phyloP scores from a whole-genome alignment of 2,797 vertebrate genomes.

The Pelochelys cantorii region DNA sequence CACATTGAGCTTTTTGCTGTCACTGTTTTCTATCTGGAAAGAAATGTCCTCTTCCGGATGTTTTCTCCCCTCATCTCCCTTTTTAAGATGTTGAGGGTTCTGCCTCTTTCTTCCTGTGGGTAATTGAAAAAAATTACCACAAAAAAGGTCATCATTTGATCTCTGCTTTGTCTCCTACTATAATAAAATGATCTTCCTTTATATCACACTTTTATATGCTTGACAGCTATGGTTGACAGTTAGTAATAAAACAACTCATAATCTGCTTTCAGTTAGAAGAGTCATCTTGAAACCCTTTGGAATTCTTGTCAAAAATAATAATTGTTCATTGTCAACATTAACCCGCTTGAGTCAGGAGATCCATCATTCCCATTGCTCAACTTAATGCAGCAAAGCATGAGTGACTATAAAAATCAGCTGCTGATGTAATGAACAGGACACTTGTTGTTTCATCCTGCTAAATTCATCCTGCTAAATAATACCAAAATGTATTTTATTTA shows the following conservation, averaged over 20 bases:
- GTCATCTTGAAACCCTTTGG: conserved; percentile 74
- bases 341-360: conserved; percentile 60
- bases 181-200: conserved; percentile 76
- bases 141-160: conserved; percentile 71
- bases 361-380: neutral
- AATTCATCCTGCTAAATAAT: neutral
- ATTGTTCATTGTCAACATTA: conserved; percentile 66
- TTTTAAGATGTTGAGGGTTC: conserved; percentile 62
- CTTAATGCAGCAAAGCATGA: neutral
- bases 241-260: conserved; percentile 77
- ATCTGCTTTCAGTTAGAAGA: conserved; percentile 76
- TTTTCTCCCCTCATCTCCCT: conserved; percentile 69
- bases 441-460: neutral
- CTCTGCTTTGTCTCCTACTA: conserved; percentile 72
- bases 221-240: conserved; percentile 76
- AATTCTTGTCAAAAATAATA: conserved; percentile 74
- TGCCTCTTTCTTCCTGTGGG: conserved; percentile 73
- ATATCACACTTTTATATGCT: conserved; percentile 71
- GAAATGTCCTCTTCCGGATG: conserved; percentile 64
- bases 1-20: conserved; percentile 55
- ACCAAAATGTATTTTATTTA: neutral
- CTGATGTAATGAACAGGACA: neutral
- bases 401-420: conserved; percentile 18
- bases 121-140: conserved; percentile 65
- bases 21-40: conserved; percentile 59